Percentiles rank a stretch among this genome's conserved stretches.
phyloP scores from a whole-genome alignment of 2,888 invertebrate species.

The Parnassius mnemosyne region DNA sequence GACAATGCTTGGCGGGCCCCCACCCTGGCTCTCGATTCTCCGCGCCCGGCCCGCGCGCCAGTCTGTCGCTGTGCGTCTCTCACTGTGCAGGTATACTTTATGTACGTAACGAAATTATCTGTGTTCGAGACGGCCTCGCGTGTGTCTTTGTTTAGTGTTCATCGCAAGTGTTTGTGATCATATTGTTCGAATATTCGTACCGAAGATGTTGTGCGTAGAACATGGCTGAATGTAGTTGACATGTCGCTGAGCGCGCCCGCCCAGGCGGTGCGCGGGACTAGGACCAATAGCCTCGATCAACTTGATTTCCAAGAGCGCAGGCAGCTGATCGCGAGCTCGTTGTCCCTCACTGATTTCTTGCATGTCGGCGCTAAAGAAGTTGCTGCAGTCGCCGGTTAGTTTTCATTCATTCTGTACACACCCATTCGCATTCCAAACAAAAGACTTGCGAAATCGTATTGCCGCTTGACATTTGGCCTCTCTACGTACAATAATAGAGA shows the following conservation, averaged over 20 bases:
- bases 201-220: slow-evolving; percentile 57
- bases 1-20: slow-evolving; percentile 53
- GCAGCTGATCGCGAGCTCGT: slow-evolving; percentile 92
- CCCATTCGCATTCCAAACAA: slow-evolving; percentile 62
- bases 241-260: slow-evolving; percentile 78
- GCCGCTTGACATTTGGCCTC: slow-evolving; percentile 16
- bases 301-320: slow-evolving; percentile 95
- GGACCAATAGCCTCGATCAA: slow-evolving; percentile 93
- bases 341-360: slow-evolving; percentile 92
- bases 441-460: slow-evolving; percentile 64
- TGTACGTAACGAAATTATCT: slow-evolving; percentile 47
- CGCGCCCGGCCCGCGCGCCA: slow-evolving; percentile 53
- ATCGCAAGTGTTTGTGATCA: slow-evolving; percentile 43
- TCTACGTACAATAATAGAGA: slow-evolving; percentile 14
- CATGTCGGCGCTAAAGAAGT: slow-evolving; percentile 84
- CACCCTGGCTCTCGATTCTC: slow-evolving; percentile 54
- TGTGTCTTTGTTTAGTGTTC: slow-evolving; percentile 68
- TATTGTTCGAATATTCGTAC: slow-evolving; percentile 50
- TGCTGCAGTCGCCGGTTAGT: slow-evolving; percentile 76
- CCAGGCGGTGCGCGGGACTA: slow-evolving; percentile 76
- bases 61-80: slow-evolving; percentile 75
- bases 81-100: slow-evolving; percentile 64
- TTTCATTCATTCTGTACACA: slow-evolving; percentile 31
- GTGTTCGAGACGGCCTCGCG: slow-evolving; percentile 56
- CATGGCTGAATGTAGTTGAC: slow-evolving; percentile 75